Conservation (phyloP, 2,797 vertebrate species). For the Bradypodion pumilum region DNA sequence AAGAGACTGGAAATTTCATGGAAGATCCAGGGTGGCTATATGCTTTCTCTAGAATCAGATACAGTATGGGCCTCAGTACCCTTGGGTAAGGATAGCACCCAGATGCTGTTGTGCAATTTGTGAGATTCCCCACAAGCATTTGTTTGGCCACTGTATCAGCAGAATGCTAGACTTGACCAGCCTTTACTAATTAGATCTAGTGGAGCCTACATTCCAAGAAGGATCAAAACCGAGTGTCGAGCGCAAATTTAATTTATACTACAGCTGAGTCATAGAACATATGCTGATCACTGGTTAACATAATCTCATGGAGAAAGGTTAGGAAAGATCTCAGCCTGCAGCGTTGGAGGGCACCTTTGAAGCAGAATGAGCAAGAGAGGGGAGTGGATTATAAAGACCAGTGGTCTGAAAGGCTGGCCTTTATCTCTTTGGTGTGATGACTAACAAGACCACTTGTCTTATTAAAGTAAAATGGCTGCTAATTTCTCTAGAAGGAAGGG, state of each 20-base stretch:
- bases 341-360: neutral
- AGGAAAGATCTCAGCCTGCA: neutral
- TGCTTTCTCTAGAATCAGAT: neutral
- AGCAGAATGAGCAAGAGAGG: neutral
- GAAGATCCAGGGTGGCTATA: no score
- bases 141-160: neutral
- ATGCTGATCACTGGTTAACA: constrained; percentile 6
- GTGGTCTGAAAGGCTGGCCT: neutral
- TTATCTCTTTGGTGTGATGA: neutral
- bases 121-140: neutral
- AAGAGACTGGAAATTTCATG: no score
- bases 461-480: neutral
- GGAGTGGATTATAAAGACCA: neutral
- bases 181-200: neutral
- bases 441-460: neutral
- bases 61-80: neutral
- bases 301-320: neutral
- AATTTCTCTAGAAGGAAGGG: neutral
- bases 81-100: neutral
- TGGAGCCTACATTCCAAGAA: neutral
- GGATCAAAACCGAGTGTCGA: constrained; percentile 4
- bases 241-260: neutral
- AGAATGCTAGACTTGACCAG: neutral
- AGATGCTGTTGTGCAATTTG: neutral
- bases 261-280: neutral